Base-by-base conservation (phyloP, 2,113 vertebrate species). In the Phalacrocorax aristotelis region DNA sequence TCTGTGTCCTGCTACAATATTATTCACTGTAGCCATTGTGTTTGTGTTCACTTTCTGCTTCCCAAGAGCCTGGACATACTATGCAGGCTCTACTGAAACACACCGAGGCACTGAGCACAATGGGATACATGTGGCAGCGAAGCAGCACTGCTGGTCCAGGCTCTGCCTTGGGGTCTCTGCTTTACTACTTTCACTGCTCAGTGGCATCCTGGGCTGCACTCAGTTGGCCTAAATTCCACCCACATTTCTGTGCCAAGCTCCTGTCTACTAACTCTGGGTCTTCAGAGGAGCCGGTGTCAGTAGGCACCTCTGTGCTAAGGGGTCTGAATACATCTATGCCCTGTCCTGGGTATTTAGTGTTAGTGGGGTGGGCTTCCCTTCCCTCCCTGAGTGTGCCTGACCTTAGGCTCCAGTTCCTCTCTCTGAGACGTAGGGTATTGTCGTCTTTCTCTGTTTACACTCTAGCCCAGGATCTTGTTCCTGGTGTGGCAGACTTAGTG, bases 21-120 rank as follows among this genome's bases (percentile, higher is more conserved):
- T 77, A 49, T 15, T 72, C 36, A 36, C 36, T 57, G 26, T 27
- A 72, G 38, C 60, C 11, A 26, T 48, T 87, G 30, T 40, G 34
- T 54, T 72, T 64, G 17, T 42, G 26, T 61, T 42, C 34, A 11
- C 38, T 90, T 87, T 27, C 55, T 86, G 49, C 64, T 90, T 83
- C 20, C 30, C 29, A 69, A 52, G 29, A 77, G 10, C 62, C 57
- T 48, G 52, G 25, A 18, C 3, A 2, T 57, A 6, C 21, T 51
- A 3, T 54, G n/a, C 27, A 71, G 36, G 23, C 32, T 88, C 51
- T 85, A 29, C 16, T 82, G 69, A 84, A 90, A 52, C 13, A 7
- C 18, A 40, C 38, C 0, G 1, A 75, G 75, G 30, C 21, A 82
- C 2, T 0, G 27, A 70, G 21, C 25, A 64, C 49, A 72, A 6